Evolutionary conservation across 2,888 invertebrate genomes (phyloP).

Genomic region (Caenorhabditis zanzibari): DNA sequence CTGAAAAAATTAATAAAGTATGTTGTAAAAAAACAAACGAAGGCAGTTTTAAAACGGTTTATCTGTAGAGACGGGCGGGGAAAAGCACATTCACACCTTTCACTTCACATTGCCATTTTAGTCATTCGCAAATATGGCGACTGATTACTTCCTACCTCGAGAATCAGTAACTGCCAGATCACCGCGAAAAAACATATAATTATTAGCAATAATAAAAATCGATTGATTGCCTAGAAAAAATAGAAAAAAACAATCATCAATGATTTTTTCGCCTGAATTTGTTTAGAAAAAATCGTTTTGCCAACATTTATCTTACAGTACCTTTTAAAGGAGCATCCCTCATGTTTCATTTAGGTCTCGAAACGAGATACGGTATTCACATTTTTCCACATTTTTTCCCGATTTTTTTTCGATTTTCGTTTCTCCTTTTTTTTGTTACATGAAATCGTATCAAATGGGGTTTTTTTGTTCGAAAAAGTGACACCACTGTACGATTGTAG

Average conservation of each 20-base stretch:
- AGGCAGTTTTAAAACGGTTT: not conserved
- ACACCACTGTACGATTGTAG: conserved; percentile 48
- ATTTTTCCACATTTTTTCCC: not conserved
- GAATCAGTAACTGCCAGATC: too few relatives aligned
- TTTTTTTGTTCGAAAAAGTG: conserved; percentile 22
- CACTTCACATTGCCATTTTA: not conserved
- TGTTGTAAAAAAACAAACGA: not conserved
- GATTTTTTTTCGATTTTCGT: not conserved
- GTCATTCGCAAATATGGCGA: not conserved
- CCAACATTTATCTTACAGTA: not conserved
- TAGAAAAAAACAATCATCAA: too few relatives aligned
- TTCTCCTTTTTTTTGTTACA: conserved; percentile 13
- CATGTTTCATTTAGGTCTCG: conserved; percentile 3
- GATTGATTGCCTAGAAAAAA: not conserved
- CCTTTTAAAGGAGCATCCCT: conserved; percentile 19
- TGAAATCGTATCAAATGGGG: conserved; percentile 46
- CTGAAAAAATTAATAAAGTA: conserved; percentile 15
- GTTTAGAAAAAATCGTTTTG: not conserved
- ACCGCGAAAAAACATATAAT: not conserved
- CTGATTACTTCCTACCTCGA: not conserved
- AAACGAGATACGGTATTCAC: not conserved
- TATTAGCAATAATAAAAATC: not conserved
- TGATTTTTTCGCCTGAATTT: not conserved
- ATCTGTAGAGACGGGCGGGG: not conserved
- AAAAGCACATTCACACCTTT: too few relatives aligned